Base-by-base conservation (phyloP, 2,888 invertebrate species). In the Aphelenchoides bicaudatus region DNA sequence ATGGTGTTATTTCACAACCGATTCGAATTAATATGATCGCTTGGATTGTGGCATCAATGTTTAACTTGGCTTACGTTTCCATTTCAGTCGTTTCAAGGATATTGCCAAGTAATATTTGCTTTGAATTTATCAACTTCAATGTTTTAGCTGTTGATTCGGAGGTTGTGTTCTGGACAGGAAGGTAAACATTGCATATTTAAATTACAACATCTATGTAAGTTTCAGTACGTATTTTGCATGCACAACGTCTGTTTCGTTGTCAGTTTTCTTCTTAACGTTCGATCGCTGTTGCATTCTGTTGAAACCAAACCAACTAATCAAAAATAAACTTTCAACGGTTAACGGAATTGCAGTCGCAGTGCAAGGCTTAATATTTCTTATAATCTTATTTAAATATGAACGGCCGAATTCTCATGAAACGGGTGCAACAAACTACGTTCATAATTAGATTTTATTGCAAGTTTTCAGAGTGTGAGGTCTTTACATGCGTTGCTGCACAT, bases 21-120 rank as follows among this genome's bases (percentile, higher is more conserved):
- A n/a, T n/a, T n/a, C 23, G 43, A 19, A 43, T 43, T 25, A 43
- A 43, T 25, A 43, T 43, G 10, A n/a, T n/a, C 43, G 23, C 43
- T 19, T 43, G 43, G 43, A 43, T 43, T 25, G 8, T 6, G 6
- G 25, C 43, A 19, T 19, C 43, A 6, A 21, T 43, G 10, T 43
- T 43, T 25, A 25, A 43, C 23, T 25, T 43, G 6, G 21, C 25
- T n/a, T 43, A 43, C 43, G 23, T 43, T 25, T 19, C 43, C 23
- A 19, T 6, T n/a, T 19, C 16, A 8, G 10, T 43, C 25, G 21
- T 43, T n/a, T 43, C 43, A 6, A 19, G 43, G 6, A 8, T 25
- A 8, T 43, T 19, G 16, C 43, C 43, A 43, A 43, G 43, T 43
- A n/a, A 43, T n/a, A n/a, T n/a, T n/a, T n/a, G n/a, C n/a, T n/a